Evolutionary conservation across 2,797 vertebrate genomes (phyloP).

Genomic region (Cynopterus sphinx): DNA sequence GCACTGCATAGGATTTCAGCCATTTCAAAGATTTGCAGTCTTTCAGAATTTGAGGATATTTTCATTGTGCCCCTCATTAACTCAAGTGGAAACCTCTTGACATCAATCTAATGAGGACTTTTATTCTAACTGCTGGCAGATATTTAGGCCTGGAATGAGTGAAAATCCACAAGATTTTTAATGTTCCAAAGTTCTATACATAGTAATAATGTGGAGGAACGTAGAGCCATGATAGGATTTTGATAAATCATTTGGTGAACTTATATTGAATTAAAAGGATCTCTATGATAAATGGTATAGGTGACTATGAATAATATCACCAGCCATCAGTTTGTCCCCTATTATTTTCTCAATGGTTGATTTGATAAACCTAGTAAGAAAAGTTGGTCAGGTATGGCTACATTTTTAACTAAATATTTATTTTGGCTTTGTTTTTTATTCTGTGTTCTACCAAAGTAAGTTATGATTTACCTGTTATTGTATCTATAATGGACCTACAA

Average conservation of each 20-base stretch:
- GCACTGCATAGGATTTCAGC: background rate
- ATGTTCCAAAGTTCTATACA: background rate
- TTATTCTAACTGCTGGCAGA: background rate
- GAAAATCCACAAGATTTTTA: background rate
- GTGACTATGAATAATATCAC: background rate
- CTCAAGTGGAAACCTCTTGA: background rate
- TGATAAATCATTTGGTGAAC: background rate
- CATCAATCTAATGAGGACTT: background rate
- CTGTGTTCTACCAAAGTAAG: constrained; percentile 40
- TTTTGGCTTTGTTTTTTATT: background rate
- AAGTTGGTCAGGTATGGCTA: background rate
- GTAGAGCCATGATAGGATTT: background rate
- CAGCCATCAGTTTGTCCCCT: constrained; percentile 9
- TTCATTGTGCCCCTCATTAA: background rate
- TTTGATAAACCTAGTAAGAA: background rate
- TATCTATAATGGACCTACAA: background rate
- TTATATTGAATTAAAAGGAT: background rate
- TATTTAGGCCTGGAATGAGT: background rate
- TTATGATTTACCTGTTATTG: constrained; percentile 40
- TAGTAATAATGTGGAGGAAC: background rate
- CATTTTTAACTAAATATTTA: background rate
- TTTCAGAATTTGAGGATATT: background rate
- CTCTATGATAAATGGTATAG: background rate
- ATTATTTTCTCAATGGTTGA: constrained; percentile 12
- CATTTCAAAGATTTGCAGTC: background rate